Percentiles rank a stretch among this genome's conserved stretches.
Evolutionary conservation across 2,113 vertebrate genomes (phyloP).

Genomic region (Gallinago paraguaiae): DNA sequence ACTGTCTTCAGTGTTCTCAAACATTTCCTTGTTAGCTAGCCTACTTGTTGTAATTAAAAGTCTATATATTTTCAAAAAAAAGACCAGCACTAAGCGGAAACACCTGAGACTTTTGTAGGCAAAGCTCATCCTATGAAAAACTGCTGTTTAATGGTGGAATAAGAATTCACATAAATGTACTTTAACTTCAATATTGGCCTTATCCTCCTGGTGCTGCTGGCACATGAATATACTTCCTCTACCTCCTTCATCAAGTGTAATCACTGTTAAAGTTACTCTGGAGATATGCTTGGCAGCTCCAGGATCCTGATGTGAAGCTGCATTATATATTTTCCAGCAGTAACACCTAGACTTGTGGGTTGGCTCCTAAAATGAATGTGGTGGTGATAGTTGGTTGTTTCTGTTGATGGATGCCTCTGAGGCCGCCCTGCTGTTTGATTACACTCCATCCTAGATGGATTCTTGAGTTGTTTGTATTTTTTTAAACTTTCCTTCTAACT

Average conservation of each 20-base stretch:
- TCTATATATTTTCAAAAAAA: neutral
- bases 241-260: conserved; percentile 39
- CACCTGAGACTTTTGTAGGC: neutral
- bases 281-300: conserved; percentile 14
- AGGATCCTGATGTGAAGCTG: conserved; percentile 32
- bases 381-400: neutral
- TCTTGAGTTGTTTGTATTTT: neutral
- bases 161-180: conserved; percentile 10
- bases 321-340: conserved; percentile 38
- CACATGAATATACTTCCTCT: conserved; percentile 34
- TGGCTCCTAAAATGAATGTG: conserved; percentile 31
- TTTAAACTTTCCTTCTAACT: neutral
- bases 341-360: conserved; percentile 6
- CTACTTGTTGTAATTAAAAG: conserved; percentile 32
- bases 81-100: neutral
- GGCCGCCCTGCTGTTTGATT: neutral
- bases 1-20: conserved; percentile 54
- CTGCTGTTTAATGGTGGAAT: neutral
- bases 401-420: conserved; percentile 20
- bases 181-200: conserved; percentile 25
- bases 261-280: conserved; percentile 61
- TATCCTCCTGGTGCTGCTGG: conserved; percentile 26
- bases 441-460: neutral
- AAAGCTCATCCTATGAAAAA: conserved; percentile 31
- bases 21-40: conserved; percentile 2